These are phyloP conservation scores for Brachionus manjavacas DNA, from an alignment of 1,140 invertebrate species.

Conservation along the genomic window DNA sequence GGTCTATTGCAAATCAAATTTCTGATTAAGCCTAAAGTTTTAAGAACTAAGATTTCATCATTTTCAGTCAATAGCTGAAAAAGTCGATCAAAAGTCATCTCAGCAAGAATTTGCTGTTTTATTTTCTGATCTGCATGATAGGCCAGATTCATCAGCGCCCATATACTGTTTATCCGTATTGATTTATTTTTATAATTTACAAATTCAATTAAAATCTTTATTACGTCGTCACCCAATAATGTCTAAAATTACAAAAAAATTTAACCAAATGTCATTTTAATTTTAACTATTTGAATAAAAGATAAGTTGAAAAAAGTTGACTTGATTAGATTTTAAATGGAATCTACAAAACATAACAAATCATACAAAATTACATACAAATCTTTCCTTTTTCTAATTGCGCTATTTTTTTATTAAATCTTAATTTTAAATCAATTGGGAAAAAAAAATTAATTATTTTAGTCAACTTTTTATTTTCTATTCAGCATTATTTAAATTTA, in stretches of 20 bases:
- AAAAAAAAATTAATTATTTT: no score
- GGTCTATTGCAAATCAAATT: conserved; percentile 35
- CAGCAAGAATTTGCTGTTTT: conserved; percentile 7
- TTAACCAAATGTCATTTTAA: no score
- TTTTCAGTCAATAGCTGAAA: conserved; percentile 37
- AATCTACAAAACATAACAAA: no score
- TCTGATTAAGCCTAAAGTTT: conserved; percentile 27
- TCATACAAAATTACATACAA: no score
- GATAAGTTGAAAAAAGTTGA: no score
- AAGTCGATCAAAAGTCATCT: background rate
- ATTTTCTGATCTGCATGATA: conserved; percentile 33
- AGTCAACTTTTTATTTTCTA: no score
- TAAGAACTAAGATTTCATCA: conserved; percentile 21
- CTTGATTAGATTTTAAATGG: no score
- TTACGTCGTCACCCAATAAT: conserved; percentile 23
- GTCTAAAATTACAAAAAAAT: background rate
- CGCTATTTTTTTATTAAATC: no score
- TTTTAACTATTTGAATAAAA: no score
- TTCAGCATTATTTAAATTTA: no score
- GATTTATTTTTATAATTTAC: conserved; percentile 31
- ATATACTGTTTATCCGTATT: conserved; percentile 37
- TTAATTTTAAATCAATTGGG: no score
- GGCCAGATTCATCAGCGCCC: conserved; percentile 38
- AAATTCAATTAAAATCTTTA: conserved; percentile 27
- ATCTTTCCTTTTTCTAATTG: no score